Conservation (phyloP, 2,888 invertebrate species). For the Lithophane semibrunnea region DNA sequence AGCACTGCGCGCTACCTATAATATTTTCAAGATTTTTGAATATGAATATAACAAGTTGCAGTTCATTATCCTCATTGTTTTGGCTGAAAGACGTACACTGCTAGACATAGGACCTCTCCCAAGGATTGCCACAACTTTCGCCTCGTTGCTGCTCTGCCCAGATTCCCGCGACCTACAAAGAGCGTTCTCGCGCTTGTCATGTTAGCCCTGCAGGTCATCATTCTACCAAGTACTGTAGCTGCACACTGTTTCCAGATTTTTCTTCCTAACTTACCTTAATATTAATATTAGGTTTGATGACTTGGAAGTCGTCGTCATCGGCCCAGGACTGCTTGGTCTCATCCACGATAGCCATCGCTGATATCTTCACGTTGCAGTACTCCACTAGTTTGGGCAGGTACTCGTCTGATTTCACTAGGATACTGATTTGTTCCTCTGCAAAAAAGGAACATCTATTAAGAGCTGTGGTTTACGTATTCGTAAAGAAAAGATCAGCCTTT, state of each 20-base stretch:
- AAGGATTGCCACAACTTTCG: neutral
- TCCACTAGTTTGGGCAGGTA: constrained; percentile 95
- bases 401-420: constrained; percentile 92
- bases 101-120: neutral
- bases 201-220: neutral
- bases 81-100: neutral
- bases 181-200: no score
- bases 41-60: neutral
- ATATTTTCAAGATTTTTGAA: neutral
- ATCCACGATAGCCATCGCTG: constrained; percentile 94
- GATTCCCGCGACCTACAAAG: neutral
- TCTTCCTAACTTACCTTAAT: constrained; percentile 90
- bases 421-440: constrained; percentile 87
- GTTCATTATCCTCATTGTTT: neutral
- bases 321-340: constrained; percentile 96
- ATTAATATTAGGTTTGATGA: constrained; percentile 93
- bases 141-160: neutral
- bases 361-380: constrained; percentile 95
- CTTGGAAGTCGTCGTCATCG: constrained; percentile 95
- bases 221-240: neutral
- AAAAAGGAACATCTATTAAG: neutral
- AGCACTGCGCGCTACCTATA: neutral
- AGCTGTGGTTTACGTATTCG: neutral
- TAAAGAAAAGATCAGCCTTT: no score
- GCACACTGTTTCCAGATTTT: neutral